These are phyloP conservation scores for Passer montanus DNA, from an alignment of 2,113 vertebrate genomes.

Conservation along the genomic window DNA sequence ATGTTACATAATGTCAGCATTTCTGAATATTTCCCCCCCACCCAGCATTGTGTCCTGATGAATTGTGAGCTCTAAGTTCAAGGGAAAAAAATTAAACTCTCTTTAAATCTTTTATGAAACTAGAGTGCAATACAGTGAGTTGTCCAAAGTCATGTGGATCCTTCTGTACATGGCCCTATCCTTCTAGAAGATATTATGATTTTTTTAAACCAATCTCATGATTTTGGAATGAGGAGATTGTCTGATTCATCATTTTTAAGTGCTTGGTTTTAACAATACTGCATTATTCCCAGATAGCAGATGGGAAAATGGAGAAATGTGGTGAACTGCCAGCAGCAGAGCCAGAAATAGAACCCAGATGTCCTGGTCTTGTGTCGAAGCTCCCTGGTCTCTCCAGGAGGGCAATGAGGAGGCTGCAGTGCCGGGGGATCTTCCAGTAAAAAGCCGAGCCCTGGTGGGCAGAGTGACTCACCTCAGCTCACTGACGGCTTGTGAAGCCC, in stretches of 20 bases:
- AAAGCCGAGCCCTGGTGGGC: neutral
- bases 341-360: constrained; percentile 70
- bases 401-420: constrained; percentile 24
- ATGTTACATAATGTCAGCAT: neutral
- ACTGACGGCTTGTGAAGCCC: fast-evolving
- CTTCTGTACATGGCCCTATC: neutral
- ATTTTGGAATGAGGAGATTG: neutral
- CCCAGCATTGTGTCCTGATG: neutral
- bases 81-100: neutral
- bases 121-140: neutral
- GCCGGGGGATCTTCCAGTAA: neutral
- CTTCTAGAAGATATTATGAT: neutral
- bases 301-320: constrained; percentile 55
- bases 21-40: neutral
- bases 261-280: constrained; percentile 50
- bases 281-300: constrained; percentile 62
- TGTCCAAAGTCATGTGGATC: neutral
- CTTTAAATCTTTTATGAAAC: neutral
- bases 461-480: neutral
- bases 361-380: constrained; percentile 46
- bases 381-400: constrained; percentile 40
- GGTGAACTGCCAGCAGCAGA: constrained; percentile 62
- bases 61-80: neutral
- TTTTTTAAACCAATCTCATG: neutral
- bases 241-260: constrained; percentile 59